Percentiles rank a stretch among this genome's conserved stretches.
Conservation (phyloP, 2,888 invertebrate species). For the Noctua comes region DNA sequence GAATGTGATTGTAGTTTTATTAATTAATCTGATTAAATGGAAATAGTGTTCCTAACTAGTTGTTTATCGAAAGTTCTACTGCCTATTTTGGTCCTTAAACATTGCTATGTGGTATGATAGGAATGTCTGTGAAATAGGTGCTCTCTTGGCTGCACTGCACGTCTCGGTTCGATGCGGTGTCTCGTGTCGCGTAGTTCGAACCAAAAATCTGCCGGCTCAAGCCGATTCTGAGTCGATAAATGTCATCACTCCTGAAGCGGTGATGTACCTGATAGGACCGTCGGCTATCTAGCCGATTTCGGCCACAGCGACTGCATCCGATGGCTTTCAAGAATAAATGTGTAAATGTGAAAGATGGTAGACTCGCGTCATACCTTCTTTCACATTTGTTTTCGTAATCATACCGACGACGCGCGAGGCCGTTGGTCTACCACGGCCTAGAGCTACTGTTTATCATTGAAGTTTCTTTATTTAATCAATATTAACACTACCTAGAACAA, state of each 20-base stretch:
- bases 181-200: neutral
- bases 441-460: neutral
- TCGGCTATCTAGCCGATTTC: too few species aligned
- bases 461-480: constrained; percentile 20
- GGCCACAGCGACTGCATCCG: neutral
- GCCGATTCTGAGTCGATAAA: neutral
- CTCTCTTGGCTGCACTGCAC: neutral
- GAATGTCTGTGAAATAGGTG: neutral
- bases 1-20: constrained; percentile 1
- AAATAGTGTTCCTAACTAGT: neutral
- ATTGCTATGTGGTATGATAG: too few species aligned
- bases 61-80: neutral
- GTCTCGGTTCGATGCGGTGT: neutral
- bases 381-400: neutral
- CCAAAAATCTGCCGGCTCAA: neutral
- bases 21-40: neutral
- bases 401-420: neutral
- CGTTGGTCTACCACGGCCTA: neutral
- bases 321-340: neutral
- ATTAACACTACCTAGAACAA: constrained; percentile 1
- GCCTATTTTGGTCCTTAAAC: neutral
- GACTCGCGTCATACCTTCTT: too few species aligned
- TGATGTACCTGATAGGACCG: neutral
- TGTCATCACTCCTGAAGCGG: neutral
- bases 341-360: neutral